Conservation (phyloP, 2,888 invertebrate species). For the Anticlea derivata region DNA sequence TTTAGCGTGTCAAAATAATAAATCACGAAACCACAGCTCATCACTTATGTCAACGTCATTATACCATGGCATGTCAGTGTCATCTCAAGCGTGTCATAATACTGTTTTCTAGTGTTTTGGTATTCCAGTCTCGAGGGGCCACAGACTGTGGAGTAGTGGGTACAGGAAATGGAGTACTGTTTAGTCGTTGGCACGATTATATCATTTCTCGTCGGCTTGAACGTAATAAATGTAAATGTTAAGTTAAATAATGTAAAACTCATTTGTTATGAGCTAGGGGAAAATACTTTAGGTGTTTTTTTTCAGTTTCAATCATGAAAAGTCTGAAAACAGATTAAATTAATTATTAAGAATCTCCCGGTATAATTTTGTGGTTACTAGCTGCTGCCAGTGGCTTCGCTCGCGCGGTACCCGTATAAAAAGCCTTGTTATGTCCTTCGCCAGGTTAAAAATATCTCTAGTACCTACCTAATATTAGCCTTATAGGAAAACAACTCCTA, state of each 20-base stretch:
- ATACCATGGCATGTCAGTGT: constrained; percentile 1
- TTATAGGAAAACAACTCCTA: too few species aligned
- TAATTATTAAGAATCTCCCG: too few species aligned
- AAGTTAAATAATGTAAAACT: constrained; percentile 2
- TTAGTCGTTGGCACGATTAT: constrained; percentile 5
- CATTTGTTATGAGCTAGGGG: background rate
- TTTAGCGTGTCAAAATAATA: too few species aligned
- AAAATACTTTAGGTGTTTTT: background rate
- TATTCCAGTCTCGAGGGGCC: constrained; percentile 6
- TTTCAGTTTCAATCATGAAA: too few species aligned
- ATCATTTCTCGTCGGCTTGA: constrained; percentile 3
- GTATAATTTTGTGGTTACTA: too few species aligned
- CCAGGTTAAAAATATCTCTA: too few species aligned
- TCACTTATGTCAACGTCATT: constrained; percentile 2
- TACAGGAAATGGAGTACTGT: background rate
- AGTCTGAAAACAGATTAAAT: too few species aligned
- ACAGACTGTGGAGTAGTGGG: background rate
- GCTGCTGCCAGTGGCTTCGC: too few species aligned
- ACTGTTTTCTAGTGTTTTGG: background rate
- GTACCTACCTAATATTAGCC: too few species aligned
- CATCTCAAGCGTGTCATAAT: background rate
- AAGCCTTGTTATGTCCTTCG: too few species aligned
- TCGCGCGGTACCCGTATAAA: too few species aligned
- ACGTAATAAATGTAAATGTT: constrained; percentile 1
- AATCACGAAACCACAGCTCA: background rate